Evolutionary conservation across 2,113 vertebrate species (phyloP), one percentile per base, ranked within the genome.

Genomic region (Labrus mixtus): DNA sequence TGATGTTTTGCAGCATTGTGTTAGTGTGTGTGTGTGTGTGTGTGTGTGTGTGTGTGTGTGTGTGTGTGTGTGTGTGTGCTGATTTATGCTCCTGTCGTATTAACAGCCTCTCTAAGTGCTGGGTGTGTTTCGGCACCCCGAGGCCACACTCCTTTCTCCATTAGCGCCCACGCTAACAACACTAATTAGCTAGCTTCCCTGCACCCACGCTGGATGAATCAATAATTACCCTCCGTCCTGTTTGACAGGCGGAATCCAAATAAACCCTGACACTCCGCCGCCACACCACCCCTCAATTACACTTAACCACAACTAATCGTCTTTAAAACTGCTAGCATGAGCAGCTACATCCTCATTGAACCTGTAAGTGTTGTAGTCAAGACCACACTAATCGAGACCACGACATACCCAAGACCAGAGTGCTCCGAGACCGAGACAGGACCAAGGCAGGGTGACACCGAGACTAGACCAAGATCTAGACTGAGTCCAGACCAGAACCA

Each of bases 141-240:
- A 86, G 86, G 87, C 87, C 84, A 55, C 68, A 61, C 63, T 84
- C 68, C 25, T 29, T 64, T 79, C 68, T 87, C 88, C 89, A 89
- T 87, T 90, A 86, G 86, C 2, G 73, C 86, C 85, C 89, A 85
- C 77, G 13, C 79, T 82, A 88, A 90, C 83, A 80, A 51, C 86
- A 67, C 85, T 89, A 89, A 92, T 91, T 87, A 89, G 64, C 56
- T 64, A 45, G 70, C 64, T 66, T 81, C 68, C 73, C 48, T 36
- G 76, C 73, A n/a, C 80, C 73, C 63, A 76, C 62, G 57, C 79
- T 10, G 48, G 56, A 74, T 23, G 68, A 83, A 87, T 89, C 78
- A 0, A 86, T 88, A 59, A 88, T 69, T 67, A 60, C 20, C 69
- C 61, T 77, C 73, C 66, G 67, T 36, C 78, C 41, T 1, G 59